Evolutionary conservation across 2,888 invertebrate species (phyloP).

Genomic region (Acrobasis consociella): DNA sequence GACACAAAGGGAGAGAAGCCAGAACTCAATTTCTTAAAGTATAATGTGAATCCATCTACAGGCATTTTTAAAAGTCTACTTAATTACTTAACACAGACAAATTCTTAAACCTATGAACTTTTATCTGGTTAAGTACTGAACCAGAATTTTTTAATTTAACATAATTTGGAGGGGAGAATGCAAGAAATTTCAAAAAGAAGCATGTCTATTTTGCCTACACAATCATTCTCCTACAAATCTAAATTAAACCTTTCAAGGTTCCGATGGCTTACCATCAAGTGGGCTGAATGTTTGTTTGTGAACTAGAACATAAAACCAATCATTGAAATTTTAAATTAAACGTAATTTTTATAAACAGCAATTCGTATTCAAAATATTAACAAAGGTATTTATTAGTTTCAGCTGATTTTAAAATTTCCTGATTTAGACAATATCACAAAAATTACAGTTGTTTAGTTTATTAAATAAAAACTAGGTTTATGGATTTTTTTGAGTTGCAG

Average conservation of each 20-base stretch:
- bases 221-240: slow-evolving; percentile 18
- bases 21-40: slow-evolving; percentile 3
- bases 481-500: no score
- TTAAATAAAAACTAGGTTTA: no score
- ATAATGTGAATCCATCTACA: slow-evolving; percentile 19
- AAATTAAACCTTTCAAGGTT: slow-evolving; percentile 5
- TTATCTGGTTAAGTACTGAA: slow-evolving; percentile 1
- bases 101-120: background rate
- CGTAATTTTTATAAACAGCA: background rate
- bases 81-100: background rate
- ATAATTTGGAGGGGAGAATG: background rate
- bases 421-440: no score
- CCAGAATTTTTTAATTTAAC: background rate
- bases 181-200: slow-evolving; percentile 6
- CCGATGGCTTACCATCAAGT: slow-evolving; percentile 12
- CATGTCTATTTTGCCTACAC: slow-evolving; percentile 12
- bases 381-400: background rate
- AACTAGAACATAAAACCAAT: slow-evolving; percentile 14
- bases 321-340: background rate
- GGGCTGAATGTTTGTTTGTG: slow-evolving; percentile 10
- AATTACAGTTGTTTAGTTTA: no score
- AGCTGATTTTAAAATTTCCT: no score
- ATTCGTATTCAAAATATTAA: background rate
- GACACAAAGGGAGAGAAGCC: slow-evolving; percentile 9
- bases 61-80: slow-evolving; percentile 2